Percentiles rank a stretch among this genome's conserved stretches.
These are phyloP conservation scores for Neosilurus hyrtlii DNA, from an alignment of 2,797 vertebrate species.

Conservation along the genomic window DNA sequence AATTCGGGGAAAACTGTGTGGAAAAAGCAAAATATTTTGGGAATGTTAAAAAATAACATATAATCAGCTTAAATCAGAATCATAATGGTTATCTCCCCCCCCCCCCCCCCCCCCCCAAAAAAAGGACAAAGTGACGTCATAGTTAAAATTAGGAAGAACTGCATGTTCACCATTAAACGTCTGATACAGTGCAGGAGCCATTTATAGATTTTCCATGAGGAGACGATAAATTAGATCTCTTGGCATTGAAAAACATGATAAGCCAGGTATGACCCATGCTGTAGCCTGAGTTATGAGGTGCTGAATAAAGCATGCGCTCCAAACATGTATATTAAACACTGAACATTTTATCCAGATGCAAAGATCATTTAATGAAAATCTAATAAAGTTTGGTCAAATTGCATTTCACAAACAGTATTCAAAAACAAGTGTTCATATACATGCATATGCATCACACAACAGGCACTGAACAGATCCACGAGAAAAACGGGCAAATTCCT, in stretches of 20 bases:
- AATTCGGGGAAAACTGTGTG: too few species aligned
- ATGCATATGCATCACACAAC: too few species aligned
- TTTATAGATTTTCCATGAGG: neutral
- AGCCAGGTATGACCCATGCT: neutral
- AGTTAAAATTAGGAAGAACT: too few species aligned
- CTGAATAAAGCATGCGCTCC: neutral
- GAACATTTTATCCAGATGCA: neutral
- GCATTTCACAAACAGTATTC: neutral
- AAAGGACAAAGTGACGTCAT: too few species aligned
- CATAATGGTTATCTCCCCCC: too few species aligned
- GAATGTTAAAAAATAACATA: too few species aligned
- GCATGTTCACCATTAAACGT: neutral
- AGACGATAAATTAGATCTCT: neutral
- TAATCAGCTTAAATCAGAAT: too few species aligned
- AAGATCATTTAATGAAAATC: neutral
- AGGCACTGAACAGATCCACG: too few species aligned
- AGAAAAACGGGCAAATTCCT: too few species aligned
- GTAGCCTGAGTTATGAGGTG: neutral
- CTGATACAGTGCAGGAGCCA: neutral
- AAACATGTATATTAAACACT: slow-evolving; percentile 1
- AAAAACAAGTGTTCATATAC: neutral
- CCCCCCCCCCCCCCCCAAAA: too few species aligned
- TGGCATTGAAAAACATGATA: neutral
- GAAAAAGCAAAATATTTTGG: too few species aligned
- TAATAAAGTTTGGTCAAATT: neutral